Percentiles rank a stretch among this genome's conserved stretches.
Evolutionary conservation across 1,140 invertebrate genomes (phyloP).

Genomic region (Halesus radiatus): DNA sequence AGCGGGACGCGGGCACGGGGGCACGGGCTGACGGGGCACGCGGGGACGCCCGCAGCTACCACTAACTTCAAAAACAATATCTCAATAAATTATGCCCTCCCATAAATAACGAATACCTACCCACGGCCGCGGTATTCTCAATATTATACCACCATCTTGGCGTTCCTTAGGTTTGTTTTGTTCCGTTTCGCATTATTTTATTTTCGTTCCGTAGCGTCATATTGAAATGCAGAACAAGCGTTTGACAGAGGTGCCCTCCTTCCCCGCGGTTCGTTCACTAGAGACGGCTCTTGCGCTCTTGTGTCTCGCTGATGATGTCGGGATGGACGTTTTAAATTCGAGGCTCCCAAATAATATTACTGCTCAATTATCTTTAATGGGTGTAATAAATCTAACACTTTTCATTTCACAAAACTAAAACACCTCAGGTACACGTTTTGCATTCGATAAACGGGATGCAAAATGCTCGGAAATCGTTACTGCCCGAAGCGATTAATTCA

Average conservation of each 20-base stretch:
- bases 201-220: constrained; percentile 24
- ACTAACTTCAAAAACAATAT: constrained; percentile 57
- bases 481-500: not conserved
- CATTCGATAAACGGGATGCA: not conserved
- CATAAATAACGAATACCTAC: constrained; percentile 54
- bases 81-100: constrained; percentile 57
- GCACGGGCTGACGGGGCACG: not conserved
- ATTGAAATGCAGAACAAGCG: constrained; percentile 23
- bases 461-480: not conserved
- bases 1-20: not conserved
- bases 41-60: constrained; percentile 48
- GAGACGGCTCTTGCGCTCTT: not conserved
- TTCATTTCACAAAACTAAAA: constrained; percentile 26
- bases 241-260: not conserved
- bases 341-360: constrained; percentile 16
- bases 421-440: not conserved
- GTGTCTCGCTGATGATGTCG: not conserved
- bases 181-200: constrained; percentile 6
- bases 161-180: constrained; percentile 42
- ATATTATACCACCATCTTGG: constrained; percentile 49
- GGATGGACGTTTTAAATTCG: constrained; percentile 3
- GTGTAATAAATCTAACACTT: constrained; percentile 28
- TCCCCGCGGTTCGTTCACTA: not conserved
- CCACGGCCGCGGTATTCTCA: constrained; percentile 48
- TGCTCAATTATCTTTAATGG: constrained; percentile 14